Base-by-base conservation (phyloP, 2,797 vertebrate genomes). In the Chloroceryle amazona region DNA sequence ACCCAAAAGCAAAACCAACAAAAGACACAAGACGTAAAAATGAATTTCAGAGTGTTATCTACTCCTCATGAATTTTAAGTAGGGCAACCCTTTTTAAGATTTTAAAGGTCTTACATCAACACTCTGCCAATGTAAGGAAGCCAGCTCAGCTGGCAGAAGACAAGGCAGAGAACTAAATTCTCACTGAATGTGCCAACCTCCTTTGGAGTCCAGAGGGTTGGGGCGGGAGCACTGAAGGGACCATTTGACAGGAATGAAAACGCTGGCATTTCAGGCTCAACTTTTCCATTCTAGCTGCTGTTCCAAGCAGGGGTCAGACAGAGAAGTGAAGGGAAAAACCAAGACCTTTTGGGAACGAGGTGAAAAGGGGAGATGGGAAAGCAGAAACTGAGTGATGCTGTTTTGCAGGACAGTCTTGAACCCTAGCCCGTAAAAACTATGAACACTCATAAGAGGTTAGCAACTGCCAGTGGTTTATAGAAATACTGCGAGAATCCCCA, bases 11-110 rank as follows among this genome's bases (percentile, higher is more conserved):
- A 51, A 51, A 51, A 9, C 49, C 33, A 35, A 23, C 33, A 49
- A 74, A 60, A 47, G 41, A 52, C 9, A 61, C 14, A 26, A 91
- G 58, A 84, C 9, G 42, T 41, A 70, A 94, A 96, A 83, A 95
- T 86, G 60, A 66, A 92, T 93, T 98, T 98, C 89, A 96, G 93
- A 94, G 94, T 76, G 89, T 91, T 93, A 98, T 95, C 90, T 89
- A 96, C 94, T 95, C 80, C 96, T 98, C 79, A 55, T 93, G 78
- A 96, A 95, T 97, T 97, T 96, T 95, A 98, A 97, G 81, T 28
- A 78, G 84, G 95, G 87, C 49, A 78, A 82, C 95, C 65, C 68
- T 76, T 93, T 41, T 93, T 55, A 93, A 88, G 80, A 94, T 66
- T 97, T 97, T 96, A 95, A 76, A 63, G 94, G 73, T 93, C 81